Conservation (phyloP, 2,797 vertebrate genomes). For the Typhlichthys subterraneus region DNA sequence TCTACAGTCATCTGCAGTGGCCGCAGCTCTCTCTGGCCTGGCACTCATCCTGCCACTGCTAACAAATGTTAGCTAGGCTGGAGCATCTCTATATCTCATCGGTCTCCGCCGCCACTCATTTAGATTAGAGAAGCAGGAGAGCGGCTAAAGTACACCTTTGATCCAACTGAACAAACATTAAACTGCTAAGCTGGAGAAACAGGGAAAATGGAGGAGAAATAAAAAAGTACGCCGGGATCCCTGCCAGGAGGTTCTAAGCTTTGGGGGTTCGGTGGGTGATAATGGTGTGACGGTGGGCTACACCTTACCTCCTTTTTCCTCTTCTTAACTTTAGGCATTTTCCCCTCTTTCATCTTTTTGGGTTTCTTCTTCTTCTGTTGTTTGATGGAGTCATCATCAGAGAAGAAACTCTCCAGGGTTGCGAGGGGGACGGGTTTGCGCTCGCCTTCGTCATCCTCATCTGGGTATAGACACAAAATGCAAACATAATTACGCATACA, state of each 20-base stretch:
- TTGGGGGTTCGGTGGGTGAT: conserved; percentile 33
- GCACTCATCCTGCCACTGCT: conserved; percentile 35
- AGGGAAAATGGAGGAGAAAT: conserved; percentile 22
- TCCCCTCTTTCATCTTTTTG: conserved; percentile 90
- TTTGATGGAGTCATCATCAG: conserved; percentile 81
- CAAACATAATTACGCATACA: conserved; percentile 1
- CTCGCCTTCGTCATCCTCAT: conserved; percentile 87
- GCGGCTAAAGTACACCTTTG: conserved; percentile 1
- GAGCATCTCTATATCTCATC: conserved; percentile 30
- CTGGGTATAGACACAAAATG: conserved; percentile 63
- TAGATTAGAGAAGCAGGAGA: conserved; percentile 46
- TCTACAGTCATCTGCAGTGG: too few relatives aligned
- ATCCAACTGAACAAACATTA: conserved; percentile 57
- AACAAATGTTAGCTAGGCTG: conserved; percentile 45
- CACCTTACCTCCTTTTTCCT: conserved; percentile 92
- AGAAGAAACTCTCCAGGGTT: conserved; percentile 87
- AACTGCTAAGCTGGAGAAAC: conserved; percentile 41
- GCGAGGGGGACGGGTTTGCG: conserved; percentile 69
- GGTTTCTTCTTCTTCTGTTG: conserved; percentile 90
- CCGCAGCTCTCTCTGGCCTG: conserved; percentile 60
- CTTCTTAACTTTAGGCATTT: conserved; percentile 88
- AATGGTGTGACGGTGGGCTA: conserved; percentile 21
- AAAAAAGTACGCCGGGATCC: conserved; percentile 24
- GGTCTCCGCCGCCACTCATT: conserved; percentile 50
- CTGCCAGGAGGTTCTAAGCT: conserved; percentile 37